Evolutionary conservation across 2,113 vertebrate species (phyloP).

Genomic region (Nothoprocta pentlandii): DNA sequence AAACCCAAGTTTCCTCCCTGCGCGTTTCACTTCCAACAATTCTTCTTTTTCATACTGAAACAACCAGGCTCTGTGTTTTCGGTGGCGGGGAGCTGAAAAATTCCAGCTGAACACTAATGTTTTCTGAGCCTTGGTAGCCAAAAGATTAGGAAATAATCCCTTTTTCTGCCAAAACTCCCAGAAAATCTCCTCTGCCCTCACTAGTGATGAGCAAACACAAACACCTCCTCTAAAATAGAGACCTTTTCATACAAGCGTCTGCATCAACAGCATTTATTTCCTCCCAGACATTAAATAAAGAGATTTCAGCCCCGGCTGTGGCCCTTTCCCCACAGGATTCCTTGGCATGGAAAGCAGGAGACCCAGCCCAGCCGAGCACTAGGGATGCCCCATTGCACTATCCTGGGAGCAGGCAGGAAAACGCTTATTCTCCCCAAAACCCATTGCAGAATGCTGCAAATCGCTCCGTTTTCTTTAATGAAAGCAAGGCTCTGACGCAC

Average conservation of each 20-base stretch:
- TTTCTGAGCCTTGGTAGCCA: not conserved
- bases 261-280: not conserved
- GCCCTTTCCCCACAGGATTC: not conserved
- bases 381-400: too few species aligned
- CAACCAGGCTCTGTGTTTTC: not conserved
- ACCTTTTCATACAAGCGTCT: not conserved
- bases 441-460: not conserved
- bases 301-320: rapidly evolving
- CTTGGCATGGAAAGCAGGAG: rapidly evolving
- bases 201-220: not conserved
- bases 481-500: rapidly evolving
- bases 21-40: not conserved
- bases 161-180: not conserved
- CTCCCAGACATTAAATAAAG: not conserved
- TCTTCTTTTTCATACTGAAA: not conserved
- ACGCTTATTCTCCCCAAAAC: not conserved
- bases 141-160: not conserved
- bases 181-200: not conserved
- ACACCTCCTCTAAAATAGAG: not conserved
- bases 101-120: not conserved
- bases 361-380: too few species aligned
- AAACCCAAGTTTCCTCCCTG: not conserved
- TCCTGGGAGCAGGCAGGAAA: rapidly evolving
- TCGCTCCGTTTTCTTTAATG: not conserved
- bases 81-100: not conserved